phyloP scores from a whole-genome alignment of 2,113 vertebrate genomes.

The Morphnarchus princeps region DNA sequence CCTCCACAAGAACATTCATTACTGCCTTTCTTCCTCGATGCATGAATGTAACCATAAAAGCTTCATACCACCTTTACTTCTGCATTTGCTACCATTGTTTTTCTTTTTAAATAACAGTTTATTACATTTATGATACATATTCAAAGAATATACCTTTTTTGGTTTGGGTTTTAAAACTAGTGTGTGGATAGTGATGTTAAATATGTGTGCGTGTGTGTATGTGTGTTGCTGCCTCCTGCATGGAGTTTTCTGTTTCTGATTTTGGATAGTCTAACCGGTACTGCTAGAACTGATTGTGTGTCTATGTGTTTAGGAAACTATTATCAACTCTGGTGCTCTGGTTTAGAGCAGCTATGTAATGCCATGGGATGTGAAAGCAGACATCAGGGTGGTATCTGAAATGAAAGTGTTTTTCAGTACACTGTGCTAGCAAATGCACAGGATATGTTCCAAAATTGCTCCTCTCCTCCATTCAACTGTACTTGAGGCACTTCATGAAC shows the following conservation, averaged over 20 bases:
- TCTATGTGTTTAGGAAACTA: neutral
- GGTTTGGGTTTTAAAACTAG: neutral
- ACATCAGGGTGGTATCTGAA: neutral
- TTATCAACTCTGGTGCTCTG: neutral
- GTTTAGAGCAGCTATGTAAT: neutral
- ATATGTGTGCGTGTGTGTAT: neutral
- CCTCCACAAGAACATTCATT: neutral
- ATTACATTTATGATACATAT: neutral
- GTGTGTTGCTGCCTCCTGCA: neutral
- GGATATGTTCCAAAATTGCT: neutral
- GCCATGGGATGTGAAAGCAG: neutral
- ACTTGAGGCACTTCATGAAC: neutral
- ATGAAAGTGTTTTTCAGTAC: neutral
- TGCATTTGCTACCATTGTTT: neutral
- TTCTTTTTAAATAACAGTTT: neutral
- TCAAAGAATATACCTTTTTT: neutral
- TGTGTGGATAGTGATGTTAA: neutral
- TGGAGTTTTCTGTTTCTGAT: neutral
- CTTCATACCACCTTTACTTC: neutral
- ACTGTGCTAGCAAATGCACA: neutral
- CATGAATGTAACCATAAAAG: neutral
- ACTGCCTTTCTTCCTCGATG: neutral
- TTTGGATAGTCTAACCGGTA: neutral
- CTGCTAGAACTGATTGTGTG: neutral
- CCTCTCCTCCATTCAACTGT: neutral